Conservation (phyloP, 30 jellyfish, hydroid and myxozoan species). For the Haliclystus octoradiatus region DNA sequence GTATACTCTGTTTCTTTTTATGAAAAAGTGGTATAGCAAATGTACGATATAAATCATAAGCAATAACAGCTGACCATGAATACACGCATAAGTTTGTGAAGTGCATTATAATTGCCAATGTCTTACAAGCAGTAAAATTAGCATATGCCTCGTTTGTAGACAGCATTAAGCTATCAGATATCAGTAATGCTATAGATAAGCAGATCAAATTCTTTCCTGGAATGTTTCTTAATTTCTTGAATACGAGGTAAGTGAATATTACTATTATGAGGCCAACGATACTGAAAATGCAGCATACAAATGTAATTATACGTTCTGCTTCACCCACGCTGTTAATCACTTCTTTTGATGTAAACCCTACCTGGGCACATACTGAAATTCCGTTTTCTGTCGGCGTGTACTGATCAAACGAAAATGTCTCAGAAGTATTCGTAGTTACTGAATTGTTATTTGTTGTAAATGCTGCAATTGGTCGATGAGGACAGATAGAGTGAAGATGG, state of each 20-base stretch:
- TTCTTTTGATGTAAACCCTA: background rate
- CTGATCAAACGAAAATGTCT: background rate
- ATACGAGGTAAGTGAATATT: background rate
- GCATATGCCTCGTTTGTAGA: background rate
- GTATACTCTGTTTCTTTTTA: background rate
- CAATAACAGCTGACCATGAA: background rate
- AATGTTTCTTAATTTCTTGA: background rate
- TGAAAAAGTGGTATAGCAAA: background rate
- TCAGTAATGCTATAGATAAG: background rate
- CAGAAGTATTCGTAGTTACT: too few species aligned
- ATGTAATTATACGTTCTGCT: background rate
- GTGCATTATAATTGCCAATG: background rate
- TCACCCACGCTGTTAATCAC: background rate
- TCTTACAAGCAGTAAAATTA: background rate
- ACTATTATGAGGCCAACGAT: background rate
- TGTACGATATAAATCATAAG: background rate
- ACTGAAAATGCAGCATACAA: background rate
- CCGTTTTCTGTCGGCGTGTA: conserved; percentile 3
- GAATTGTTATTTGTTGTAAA: background rate
- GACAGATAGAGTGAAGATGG: background rate
- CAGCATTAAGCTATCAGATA: background rate
- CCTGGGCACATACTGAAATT: background rate
- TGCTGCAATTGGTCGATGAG: background rate
- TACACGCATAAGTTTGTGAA: background rate
- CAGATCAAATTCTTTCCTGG: background rate